Evolutionary conservation across 1,140 invertebrate genomes (phyloP).

Genomic region (Pollicipes pollicipes): DNA sequence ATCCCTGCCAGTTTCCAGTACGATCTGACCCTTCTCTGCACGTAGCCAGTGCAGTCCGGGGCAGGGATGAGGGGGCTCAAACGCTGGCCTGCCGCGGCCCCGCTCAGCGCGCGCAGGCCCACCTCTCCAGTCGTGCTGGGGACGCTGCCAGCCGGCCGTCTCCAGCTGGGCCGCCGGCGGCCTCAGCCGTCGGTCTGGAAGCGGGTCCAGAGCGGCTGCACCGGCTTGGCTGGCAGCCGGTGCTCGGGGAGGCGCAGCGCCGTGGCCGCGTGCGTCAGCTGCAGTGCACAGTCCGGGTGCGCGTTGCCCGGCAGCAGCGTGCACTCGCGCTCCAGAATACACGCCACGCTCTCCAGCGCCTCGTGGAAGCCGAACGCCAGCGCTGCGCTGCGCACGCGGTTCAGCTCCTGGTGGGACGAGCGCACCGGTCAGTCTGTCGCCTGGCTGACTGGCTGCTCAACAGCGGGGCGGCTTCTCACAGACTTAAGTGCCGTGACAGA

Average conservation of each 20-base stretch:
- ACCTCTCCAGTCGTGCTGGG: too few species aligned
- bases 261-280: conserved; percentile 69
- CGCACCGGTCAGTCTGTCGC: conserved; percentile 13
- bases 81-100: too few species aligned
- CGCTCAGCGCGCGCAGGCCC: too few species aligned
- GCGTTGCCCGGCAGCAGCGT: conserved; percentile 52
- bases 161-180: conserved; percentile 7
- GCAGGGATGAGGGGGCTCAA: too few species aligned
- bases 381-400: conserved; percentile 68
- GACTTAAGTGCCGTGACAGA: too few species aligned
- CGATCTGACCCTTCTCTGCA: too few species aligned
- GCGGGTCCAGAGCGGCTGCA: neutral
- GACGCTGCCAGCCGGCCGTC: too few species aligned
- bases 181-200: neutral
- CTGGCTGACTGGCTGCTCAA: conserved; percentile 10
- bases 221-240: neutral
- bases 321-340: conserved; percentile 75
- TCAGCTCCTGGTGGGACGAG: conserved; percentile 56
- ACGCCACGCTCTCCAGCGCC: conserved; percentile 32
- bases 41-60: too few species aligned
- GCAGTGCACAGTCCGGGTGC: conserved; percentile 70
- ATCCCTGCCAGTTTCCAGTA: too few species aligned
- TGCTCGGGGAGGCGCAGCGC: conserved; percentile 39
- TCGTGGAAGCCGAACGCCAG: conserved; percentile 53
- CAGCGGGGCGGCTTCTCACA: too few species aligned